Evolutionary conservation across 2,888 invertebrate genomes (phyloP).

Genomic region (Muscina levida): DNA sequence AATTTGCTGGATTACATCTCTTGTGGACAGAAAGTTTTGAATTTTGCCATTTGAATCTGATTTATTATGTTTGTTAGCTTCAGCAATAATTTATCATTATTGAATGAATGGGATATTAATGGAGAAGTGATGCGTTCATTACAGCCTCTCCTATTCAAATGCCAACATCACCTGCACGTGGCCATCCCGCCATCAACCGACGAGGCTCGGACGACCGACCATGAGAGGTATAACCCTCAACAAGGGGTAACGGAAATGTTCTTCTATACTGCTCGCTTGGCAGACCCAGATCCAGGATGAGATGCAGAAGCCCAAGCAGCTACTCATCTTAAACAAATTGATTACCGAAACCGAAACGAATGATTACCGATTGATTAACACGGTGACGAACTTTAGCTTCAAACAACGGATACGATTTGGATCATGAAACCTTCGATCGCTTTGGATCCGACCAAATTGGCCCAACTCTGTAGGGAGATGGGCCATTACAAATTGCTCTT

Average conservation of each 20-base stretch:
- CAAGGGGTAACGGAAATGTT: not conserved
- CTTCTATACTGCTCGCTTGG: not conserved
- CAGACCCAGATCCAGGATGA: not conserved
- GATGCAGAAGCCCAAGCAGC: not conserved
- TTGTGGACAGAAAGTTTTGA: no score
- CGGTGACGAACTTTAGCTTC: not conserved
- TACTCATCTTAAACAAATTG: not conserved
- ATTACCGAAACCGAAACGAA: not conserved
- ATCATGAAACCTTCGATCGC: not conserved
- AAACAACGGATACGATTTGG: slow-evolving; percentile 3
- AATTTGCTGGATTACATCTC: no score
- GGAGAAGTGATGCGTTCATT: not conserved
- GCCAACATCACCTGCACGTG: not conserved
- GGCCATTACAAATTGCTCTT: no score
- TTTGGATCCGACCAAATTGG: not conserved
- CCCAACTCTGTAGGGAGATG: no score
- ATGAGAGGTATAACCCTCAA: not conserved
- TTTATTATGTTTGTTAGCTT: no score
- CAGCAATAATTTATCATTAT: no score
- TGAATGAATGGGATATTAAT: not conserved
- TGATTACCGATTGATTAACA: no score
- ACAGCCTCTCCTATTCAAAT: not conserved
- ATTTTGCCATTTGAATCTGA: no score
- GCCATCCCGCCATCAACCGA: not conserved
- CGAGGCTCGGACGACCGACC: not conserved